Evolutionary conservation across 2,797 vertebrate genomes (phyloP).

Genomic region (Eulemur coronatus): DNA sequence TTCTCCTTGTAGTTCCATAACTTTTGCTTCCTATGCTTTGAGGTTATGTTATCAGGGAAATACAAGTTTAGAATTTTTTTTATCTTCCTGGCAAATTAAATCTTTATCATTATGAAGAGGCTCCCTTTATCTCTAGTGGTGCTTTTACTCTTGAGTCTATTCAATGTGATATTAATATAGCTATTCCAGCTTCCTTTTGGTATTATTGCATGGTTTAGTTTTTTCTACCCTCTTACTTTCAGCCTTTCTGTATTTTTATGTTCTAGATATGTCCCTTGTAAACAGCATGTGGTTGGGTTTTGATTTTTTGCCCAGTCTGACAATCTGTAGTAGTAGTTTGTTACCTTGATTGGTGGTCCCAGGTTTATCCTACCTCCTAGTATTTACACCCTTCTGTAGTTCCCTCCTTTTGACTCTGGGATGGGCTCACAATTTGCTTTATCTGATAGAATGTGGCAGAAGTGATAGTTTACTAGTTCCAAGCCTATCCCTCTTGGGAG

Average conservation of each 20-base stretch:
- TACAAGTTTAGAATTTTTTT: not conserved
- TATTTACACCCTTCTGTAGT: not conserved
- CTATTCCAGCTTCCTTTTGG: not conserved
- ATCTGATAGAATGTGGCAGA: not conserved
- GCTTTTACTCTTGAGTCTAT: not conserved
- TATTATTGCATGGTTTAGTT: not conserved
- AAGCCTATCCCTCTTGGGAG: conserved; percentile 2
- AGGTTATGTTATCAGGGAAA: not conserved
- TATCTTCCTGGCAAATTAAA: conserved; percentile 7
- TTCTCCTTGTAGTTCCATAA: not conserved
- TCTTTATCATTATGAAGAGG: conserved; percentile 16
- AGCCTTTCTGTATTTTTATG: not conserved
- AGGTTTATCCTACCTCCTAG: not conserved
- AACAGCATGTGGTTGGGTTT: not conserved
- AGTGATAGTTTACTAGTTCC: not conserved
- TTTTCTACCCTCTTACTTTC: not conserved
- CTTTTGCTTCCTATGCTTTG: not conserved
- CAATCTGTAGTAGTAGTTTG: not conserved
- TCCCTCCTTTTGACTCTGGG: not conserved
- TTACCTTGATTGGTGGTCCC: not conserved
- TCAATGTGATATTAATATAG: not conserved
- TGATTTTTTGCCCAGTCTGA: not conserved
- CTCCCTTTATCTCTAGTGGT: not conserved
- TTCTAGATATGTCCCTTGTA: not conserved
- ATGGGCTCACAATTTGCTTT: not conserved